Base-by-base conservation (phyloP, 2,888 invertebrate genomes). In the Ypsolopha scabrella region DNA sequence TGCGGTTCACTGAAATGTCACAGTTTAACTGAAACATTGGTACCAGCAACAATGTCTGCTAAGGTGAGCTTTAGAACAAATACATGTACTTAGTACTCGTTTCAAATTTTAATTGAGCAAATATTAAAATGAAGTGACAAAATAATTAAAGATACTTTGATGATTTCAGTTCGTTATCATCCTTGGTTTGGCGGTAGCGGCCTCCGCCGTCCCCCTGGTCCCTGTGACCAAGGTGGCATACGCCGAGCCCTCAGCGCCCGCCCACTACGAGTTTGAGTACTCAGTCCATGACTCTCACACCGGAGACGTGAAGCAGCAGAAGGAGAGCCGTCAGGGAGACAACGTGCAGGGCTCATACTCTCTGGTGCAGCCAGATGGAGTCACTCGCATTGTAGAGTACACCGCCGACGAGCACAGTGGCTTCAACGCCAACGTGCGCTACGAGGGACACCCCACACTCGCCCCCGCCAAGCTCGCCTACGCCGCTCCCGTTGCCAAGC, bases 251-350 rank as follows among this genome's bases (percentile, higher is more conserved):
- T 75, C 79, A 54, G 71, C 69, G 1, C 81, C 80, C 35, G 81
- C 81, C 6, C 72, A 80, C 57, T 85, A 85, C 69, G 78, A 81
- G 51, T 85, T 74, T 71, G 65, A 69, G 36, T 85, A 86, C 72
- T 78, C 81, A 52, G 82, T 86, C 51, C 79, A 82, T 54, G 86
- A 86, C 58, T 61, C 65, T 1, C 76, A 78, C 62, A 79, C 66
- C 62, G 85, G 86, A 2, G 87, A 87, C 64, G 65, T 82, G 57
- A 87, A 87, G 64, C 70, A 82, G 58, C 86, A 86, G 68, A 72
- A 80, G 59, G 87, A 87, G 58, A 61, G 70, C 48, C 85, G 86
- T 57, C 60, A 65, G 55, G 85, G 85, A 4, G 80, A 87, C 61
- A 67, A 62, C 54, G 80, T 86, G 45, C 80, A 80, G 48, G 86